These are phyloP conservation scores for Manis pentadactyla DNA, from an alignment of 2,797 vertebrate genomes.

Conservation along the genomic window DNA sequence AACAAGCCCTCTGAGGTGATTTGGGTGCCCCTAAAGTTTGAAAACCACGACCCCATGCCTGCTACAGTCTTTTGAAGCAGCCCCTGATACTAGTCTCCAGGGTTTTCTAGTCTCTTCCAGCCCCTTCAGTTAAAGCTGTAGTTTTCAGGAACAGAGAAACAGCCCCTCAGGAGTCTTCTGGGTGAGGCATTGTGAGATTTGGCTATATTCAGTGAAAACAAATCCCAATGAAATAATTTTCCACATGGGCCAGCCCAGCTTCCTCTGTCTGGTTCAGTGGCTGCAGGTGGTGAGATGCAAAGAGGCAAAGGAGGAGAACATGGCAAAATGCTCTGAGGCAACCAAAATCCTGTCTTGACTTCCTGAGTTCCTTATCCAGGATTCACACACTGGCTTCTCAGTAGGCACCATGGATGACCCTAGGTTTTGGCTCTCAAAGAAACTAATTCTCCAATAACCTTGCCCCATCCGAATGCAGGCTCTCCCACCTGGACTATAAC, in stretches of 20 bases:
- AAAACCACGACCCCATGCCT: background rate
- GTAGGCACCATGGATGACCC: background rate
- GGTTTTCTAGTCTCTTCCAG: background rate
- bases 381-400: background rate
- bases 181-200: background rate
- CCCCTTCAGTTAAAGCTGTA: background rate
- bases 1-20: background rate
- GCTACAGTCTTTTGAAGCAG: background rate
- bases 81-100: background rate
- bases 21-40: background rate
- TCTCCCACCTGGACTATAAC: background rate
- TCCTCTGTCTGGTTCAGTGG: constrained; percentile 29
- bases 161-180: constrained; percentile 1
- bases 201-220: constrained; percentile 37
- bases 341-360: background rate
- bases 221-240: constrained; percentile 49
- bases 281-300: constrained; percentile 72
- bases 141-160: constrained; percentile 26
- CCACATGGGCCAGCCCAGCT: background rate
- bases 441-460: background rate
- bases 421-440: background rate
- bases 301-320: background rate
- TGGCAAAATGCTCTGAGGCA: background rate
- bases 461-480: background rate
- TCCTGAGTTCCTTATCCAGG: background rate